Evolutionary conservation across 2,113 vertebrate species (phyloP).

Genomic region (Cranoglanis bouderius): DNA sequence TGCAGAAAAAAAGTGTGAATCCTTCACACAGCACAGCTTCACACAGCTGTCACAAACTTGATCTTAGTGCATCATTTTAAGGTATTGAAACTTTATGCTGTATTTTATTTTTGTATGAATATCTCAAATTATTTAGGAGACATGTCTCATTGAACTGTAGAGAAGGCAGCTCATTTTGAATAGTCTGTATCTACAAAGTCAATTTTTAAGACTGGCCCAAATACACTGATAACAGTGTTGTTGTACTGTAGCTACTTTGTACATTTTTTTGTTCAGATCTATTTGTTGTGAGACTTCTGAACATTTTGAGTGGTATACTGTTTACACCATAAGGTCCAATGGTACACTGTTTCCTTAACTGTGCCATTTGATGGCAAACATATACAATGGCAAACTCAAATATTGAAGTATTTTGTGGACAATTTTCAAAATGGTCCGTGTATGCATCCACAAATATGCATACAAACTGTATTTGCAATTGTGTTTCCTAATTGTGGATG

Average conservation of each 20-base stretch:
- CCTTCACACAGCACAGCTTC: too few relatives aligned
- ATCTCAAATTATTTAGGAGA: neutral
- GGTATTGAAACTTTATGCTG: neutral
- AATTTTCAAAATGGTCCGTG: too few relatives aligned
- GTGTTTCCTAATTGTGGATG: too few relatives aligned
- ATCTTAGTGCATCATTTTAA: neutral
- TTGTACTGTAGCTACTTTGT: neutral
- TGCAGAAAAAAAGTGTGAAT: neutral
- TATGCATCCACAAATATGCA: too few relatives aligned
- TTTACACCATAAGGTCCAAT: too few relatives aligned
- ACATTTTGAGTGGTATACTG: neutral
- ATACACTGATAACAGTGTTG: neutral
- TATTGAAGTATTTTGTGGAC: too few relatives aligned
- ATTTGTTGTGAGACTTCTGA: neutral
- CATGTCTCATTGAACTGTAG: neutral
- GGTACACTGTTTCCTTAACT: neutral
- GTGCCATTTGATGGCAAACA: too few relatives aligned
- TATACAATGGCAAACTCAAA: too few relatives aligned
- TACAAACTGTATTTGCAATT: too few relatives aligned
- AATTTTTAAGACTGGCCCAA: neutral
- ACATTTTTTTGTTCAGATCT: neutral
- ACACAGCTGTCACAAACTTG: constrained; percentile 5
- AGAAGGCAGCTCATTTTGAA: neutral
- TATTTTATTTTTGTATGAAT: neutral
- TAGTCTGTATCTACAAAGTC: neutral